A percentile compares a stretch with the other conserved stretches of the same genome.
Conservation (phyloP, 2,113 vertebrate species). For the Eclectus roratus region DNA sequence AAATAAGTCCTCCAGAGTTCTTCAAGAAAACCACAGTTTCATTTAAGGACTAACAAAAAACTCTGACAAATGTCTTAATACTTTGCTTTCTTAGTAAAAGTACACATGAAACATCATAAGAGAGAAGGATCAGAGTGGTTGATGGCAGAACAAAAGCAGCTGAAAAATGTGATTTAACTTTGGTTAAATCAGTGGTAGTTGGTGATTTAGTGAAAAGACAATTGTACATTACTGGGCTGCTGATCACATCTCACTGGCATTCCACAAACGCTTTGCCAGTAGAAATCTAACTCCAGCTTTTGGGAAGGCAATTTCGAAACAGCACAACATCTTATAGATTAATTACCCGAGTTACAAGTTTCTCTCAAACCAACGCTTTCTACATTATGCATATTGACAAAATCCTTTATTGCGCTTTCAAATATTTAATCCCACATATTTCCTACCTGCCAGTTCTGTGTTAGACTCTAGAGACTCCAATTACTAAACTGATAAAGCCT, state of each 20-base stretch:
- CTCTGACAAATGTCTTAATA: constrained; percentile 21
- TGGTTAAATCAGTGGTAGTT: not conserved
- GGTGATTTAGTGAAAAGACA: not conserved
- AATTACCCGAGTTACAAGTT: constrained; percentile 7
- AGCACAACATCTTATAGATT: not conserved
- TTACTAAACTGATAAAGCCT: not conserved
- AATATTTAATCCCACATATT: not conserved
- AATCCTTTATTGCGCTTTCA: not conserved
- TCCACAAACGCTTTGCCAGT: not conserved
- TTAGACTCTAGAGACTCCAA: not conserved
- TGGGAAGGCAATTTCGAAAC: constrained; percentile 1
- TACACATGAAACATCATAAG: not conserved
- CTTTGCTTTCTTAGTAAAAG: not conserved
- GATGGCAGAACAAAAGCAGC: not conserved
- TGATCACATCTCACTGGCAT: not conserved
- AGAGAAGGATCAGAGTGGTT: not conserved
- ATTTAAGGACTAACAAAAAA: not conserved
- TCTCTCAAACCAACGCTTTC: not conserved
- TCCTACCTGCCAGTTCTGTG: not conserved
- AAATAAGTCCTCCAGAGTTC: not conserved
- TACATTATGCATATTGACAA: not conserved
- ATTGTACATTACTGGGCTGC: not conserved
- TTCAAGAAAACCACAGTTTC: constrained; percentile 4
- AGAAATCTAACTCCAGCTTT: constrained; percentile 28
- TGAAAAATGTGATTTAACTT: not conserved